Evolutionary conservation across 2,888 invertebrate genomes (phyloP).

Genomic region (Mylabris sibirica): DNA sequence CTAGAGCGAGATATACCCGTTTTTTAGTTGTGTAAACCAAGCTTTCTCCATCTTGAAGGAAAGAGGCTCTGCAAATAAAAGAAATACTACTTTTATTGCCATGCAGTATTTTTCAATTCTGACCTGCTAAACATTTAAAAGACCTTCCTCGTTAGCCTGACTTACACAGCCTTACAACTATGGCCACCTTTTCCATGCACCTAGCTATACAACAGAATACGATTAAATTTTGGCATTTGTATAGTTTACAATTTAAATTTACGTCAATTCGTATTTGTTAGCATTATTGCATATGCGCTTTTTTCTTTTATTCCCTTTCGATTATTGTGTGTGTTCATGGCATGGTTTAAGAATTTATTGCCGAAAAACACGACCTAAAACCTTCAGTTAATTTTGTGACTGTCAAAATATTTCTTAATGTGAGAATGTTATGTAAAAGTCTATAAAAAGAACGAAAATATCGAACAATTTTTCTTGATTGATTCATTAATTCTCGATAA

Average conservation of each 20-base stretch:
- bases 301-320: neutral
- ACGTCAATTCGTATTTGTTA: neutral
- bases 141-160: too few relatives aligned
- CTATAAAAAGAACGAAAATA: neutral
- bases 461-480: constrained; percentile 13
- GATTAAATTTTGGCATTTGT: neutral
- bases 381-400: constrained; percentile 18
- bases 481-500: constrained; percentile 9
- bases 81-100: too few relatives aligned
- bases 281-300: neutral
- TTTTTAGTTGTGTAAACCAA: too few relatives aligned
- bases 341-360: constrained; percentile 17
- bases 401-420: constrained; percentile 18
- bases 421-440: neutral
- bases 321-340: neutral
- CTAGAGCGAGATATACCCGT: too few relatives aligned
- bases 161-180: too few relatives aligned
- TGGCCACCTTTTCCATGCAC: too few relatives aligned
- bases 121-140: too few relatives aligned
- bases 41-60: too few relatives aligned
- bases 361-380: constrained; percentile 19
- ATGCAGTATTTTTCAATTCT: too few relatives aligned
- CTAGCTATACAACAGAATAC: neutral
- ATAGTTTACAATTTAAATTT: neutral
- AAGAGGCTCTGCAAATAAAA: too few relatives aligned